These are phyloP conservation scores for Lithophane ornitopus DNA, from an alignment of 2,888 invertebrate species.

Conservation along the genomic window DNA sequence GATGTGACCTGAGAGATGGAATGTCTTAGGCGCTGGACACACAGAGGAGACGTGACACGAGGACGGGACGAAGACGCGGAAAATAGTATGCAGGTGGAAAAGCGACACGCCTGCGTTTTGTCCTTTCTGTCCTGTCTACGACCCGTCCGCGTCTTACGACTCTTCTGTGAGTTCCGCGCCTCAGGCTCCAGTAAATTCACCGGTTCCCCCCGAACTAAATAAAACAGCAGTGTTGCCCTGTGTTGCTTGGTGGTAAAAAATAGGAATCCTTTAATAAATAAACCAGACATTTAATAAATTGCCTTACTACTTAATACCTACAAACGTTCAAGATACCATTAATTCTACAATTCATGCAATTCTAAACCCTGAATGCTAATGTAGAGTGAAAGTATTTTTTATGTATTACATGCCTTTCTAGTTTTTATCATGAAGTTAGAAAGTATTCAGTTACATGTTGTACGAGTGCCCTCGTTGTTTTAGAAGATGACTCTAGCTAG, in stretches of 20 bases:
- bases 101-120: too few relatives aligned
- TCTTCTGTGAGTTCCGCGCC: too few relatives aligned
- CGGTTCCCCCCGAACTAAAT: background rate
- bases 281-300: background rate
- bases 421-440: constrained; percentile 25
- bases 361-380: background rate
- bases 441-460: constrained; percentile 16
- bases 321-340: background rate
- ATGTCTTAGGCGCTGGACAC: too few relatives aligned
- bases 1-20: background rate
- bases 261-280: too few relatives aligned
- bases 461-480: background rate
- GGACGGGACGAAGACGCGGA: too few relatives aligned
- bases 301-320: background rate
- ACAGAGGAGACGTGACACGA: too few relatives aligned
- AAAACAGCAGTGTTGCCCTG: background rate
- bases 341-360: background rate
- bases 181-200: background rate
- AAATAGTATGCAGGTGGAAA: too few relatives aligned
- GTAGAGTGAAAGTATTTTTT: constrained; percentile 19
- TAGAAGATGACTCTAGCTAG: background rate
- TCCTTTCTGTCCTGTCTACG: too few relatives aligned
- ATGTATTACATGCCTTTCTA: constrained; percentile 22
- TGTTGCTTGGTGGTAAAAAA: background rate
- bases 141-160: too few relatives aligned